Conservation (phyloP, 2,113 vertebrate species). For the Actenoides lindsayi region DNA sequence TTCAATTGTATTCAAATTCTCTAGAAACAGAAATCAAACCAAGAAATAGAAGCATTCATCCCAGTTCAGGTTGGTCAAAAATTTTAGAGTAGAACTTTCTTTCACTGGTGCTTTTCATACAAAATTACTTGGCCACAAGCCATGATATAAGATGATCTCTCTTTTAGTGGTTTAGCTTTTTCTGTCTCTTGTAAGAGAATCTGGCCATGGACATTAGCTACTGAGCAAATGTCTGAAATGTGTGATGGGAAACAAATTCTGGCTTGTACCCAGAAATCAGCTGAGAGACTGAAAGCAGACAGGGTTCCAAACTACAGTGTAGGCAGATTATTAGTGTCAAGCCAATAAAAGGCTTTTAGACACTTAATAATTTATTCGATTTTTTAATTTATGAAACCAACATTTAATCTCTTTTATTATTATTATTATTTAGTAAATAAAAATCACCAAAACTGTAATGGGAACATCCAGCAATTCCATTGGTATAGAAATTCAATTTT, state of each 20-base stretch:
- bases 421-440: not conserved
- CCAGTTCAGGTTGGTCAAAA: not conserved
- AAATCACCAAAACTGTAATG: not conserved
- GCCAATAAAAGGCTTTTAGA: not conserved
- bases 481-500: not conserved
- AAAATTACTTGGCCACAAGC: accelerated
- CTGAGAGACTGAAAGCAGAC: not conserved
- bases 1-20: not conserved
- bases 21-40: not conserved
- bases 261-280: not conserved
- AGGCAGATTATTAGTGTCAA: not conserved
- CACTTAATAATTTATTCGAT: not conserved
- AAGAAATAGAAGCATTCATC: not conserved
- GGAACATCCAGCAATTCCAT: not conserved
- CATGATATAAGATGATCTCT: not conserved
- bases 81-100: not conserved
- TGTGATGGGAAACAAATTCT: not conserved
- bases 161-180: not conserved
- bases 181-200: not conserved
- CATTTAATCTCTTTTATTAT: not conserved
- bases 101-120: not conserved
- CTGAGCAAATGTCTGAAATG: not conserved
- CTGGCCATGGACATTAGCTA: not conserved
- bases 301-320: not conserved
- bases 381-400: not conserved